Base-by-base conservation (phyloP, 2,888 invertebrate genomes). In the Orchesellides sinensis region DNA sequence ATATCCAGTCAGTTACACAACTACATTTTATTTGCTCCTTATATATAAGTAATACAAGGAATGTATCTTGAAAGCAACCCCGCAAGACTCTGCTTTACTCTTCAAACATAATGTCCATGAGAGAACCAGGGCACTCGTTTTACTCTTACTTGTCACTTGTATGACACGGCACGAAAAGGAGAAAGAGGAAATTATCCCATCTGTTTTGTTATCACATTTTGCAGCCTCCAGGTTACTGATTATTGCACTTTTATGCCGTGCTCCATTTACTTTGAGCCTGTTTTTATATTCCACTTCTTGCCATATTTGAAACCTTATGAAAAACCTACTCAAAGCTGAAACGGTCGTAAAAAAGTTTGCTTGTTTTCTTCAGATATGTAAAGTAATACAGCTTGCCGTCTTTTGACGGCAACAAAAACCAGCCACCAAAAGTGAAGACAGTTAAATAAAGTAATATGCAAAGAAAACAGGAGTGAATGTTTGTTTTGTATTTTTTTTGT, bases 221-320 rank as follows among this genome's bases (percentile, higher is more conserved):
- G 78, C 78, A 78, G 78, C 78, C 78, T 78, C 49, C 70, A 78
- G 78, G 78, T 78, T 78, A 59, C 78, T 78, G 78, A 78, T 78
- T 78, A 78, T 78, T 78, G 78, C 78, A 78, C 78, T 78, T 78
- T 78, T 78, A 78, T 78, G 78, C 78, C 70, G 29, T 69, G 70
- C 70, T 63, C 70, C 78, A 78, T 78, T 69, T 70, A 78, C 70
- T 69, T 54, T 69, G 21, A 25, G 63, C 61, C 35, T 63, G 54
- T 78, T 78, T 70, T 52, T 63, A n/a, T n/a, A 78, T 69, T 78
- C 78, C 69, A 70, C 78, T 78, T 23, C 61, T 69, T 52, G 6
- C 32, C 69, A 32, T 32, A 10, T 63, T 35, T 35, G 19, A 63
- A 17, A 17, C 63, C n/a, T 17, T 63, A 27, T 59, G 17, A 59